A percentile compares a stretch with the other conserved stretches of the same genome.
phyloP scores from a whole-genome alignment of 2,888 invertebrate species.

The Andrena hattorfiana region DNA sequence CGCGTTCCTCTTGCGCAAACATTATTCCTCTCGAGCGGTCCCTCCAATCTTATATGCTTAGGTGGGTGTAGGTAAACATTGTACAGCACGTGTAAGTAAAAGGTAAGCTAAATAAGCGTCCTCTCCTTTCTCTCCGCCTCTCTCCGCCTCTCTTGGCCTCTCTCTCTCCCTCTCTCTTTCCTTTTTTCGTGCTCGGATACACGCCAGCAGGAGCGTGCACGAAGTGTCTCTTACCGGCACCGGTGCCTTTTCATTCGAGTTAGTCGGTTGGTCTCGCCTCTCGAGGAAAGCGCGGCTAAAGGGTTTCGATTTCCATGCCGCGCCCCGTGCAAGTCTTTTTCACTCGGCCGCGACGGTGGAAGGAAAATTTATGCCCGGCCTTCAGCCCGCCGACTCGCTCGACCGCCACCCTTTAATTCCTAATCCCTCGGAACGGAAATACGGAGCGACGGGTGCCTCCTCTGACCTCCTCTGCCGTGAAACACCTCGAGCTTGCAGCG shows the following conservation, averaged over 20 bases:
- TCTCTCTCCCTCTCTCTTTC: background rate
- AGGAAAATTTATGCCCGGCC: constrained; percentile 47
- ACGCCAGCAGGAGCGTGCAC: constrained; percentile 67
- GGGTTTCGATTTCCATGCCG: constrained; percentile 65
- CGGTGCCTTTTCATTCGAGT: constrained; percentile 70
- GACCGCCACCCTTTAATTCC: constrained; percentile 47
- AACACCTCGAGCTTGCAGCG: background rate
- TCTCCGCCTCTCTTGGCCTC: constrained; percentile 26
- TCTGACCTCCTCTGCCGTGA: constrained; percentile 12
- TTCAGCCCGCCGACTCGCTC: constrained; percentile 1
- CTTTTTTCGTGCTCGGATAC: constrained; percentile 62
- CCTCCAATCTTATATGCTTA: constrained; percentile 76
- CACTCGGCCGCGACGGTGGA: constrained; percentile 18
- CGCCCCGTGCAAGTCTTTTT: constrained; percentile 42
- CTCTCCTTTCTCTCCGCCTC: constrained; percentile 38
- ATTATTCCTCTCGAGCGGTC: constrained; percentile 76
- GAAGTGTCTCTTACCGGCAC: constrained; percentile 69
- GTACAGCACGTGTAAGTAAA: constrained; percentile 79
- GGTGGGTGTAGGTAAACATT: constrained; percentile 81
- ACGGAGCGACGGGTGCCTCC: background rate
- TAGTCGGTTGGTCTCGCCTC: constrained; percentile 68
- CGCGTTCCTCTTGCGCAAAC: constrained; percentile 73
- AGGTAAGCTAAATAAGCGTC: constrained; percentile 80
- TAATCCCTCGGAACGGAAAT: constrained; percentile 41
- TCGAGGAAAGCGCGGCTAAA: constrained; percentile 64